Evolutionary conservation across 2,888 invertebrate genomes (phyloP), one percentile per base, ranked within the genome.

Genomic region (Stenotaenia linearis): DNA sequence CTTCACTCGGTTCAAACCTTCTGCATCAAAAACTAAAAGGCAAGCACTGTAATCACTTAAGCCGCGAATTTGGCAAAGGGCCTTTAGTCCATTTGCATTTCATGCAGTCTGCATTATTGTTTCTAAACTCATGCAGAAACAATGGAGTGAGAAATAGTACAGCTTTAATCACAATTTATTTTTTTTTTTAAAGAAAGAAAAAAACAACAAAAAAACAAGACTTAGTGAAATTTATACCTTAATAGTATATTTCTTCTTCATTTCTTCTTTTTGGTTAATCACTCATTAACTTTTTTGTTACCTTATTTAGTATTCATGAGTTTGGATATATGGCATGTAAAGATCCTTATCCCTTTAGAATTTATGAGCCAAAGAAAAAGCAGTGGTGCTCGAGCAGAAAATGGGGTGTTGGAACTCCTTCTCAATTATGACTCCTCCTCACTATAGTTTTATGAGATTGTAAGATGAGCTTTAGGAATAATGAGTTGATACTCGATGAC

Each of bases 251-350:
- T 50, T 50, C 50, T 25, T 69, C 28, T 69, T 69, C 23, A 12
- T 45, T 45, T 45, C 12, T 45, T 12, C 45, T 3, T 45, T 45
- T 45, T 45, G 18, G 6, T 69, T 69, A 69, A 69, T 69, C 69
- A 69, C n/a, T 69, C 18, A 12, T 4, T 28, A 10, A 69, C 12
- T 28, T 69, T 25, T 69, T 28, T 69, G 69, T 50, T 50, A 50
- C 50, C 69, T 69, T n/a, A 28, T 69, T 69, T 25, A 69, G 69
- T 69, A 69, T 69, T 69, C 69, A 69, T 69, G 69, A 69, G 69
- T 69, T 69, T 69, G 69, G 69, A 69, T 69, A 69, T 69, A 28
- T 25, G 69, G 69, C 69, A 69, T 69, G 69, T 69, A 69, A 69
- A 69, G 69, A 69, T 69, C 69, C 69, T 69, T 69, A 69, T 69